Conservation (phyloP, 2,113 vertebrate species). For the Ptilorrhoa leucosticta region DNA sequence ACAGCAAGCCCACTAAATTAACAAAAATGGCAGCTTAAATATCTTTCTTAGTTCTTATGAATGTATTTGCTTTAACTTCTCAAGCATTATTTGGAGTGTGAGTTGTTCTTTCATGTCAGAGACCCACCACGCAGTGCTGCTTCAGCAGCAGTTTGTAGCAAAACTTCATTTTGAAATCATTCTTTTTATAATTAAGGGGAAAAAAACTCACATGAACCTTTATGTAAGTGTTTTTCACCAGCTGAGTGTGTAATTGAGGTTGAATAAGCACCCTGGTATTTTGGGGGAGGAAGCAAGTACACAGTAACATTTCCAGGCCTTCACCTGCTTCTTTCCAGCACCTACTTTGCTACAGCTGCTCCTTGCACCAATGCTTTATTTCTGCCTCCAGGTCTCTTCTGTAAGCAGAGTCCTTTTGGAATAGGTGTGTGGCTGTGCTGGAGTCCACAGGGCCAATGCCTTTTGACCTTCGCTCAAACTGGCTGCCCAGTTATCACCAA, state of each 20-base stretch:
- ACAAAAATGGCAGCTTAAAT: background rate
- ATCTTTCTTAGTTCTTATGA: background rate
- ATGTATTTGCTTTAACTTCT: background rate
- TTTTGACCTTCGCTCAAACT: background rate
- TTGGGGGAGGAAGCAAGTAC: background rate
- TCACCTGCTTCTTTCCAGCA: background rate
- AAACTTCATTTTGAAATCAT: background rate
- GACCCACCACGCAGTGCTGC: background rate
- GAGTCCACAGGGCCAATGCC: background rate
- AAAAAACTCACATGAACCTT: background rate
- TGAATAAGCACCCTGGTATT: background rate
- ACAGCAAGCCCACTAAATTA: background rate
- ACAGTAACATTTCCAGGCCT: background rate
- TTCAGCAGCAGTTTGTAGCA: background rate
- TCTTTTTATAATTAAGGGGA: background rate
- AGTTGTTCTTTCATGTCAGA: background rate
- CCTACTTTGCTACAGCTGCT: background rate
- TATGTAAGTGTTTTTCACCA: background rate
- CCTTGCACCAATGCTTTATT: background rate
- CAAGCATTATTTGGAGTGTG: background rate
- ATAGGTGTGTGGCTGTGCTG: background rate
- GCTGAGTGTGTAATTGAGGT: background rate
- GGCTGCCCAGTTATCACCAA: background rate
- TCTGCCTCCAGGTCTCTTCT: background rate
- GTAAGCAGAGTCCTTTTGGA: background rate